Conservation (phyloP, 2,113 vertebrate genomes). For the Dermatemys mawii region DNA sequence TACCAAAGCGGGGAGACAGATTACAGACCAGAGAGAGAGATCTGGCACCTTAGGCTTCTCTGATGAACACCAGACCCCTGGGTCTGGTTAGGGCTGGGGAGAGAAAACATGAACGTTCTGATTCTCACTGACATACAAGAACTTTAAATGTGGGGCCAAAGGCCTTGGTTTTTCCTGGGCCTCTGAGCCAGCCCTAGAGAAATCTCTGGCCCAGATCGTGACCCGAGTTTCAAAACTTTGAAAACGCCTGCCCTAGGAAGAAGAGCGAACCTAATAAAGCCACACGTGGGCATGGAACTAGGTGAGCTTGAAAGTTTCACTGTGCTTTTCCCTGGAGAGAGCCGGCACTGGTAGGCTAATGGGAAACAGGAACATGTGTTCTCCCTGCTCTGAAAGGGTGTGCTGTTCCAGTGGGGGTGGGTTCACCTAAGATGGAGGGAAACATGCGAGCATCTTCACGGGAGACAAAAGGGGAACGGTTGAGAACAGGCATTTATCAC, state of each 20-base stretch:
- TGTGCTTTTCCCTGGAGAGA: neutral
- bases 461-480: rapidly evolving
- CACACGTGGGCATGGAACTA: rapidly evolving
- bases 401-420: neutral
- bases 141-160: neutral
- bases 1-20: too few species aligned
- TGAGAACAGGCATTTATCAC: neutral
- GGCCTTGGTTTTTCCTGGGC: neutral
- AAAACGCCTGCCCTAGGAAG: neutral
- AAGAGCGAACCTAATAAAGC: rapidly evolving
- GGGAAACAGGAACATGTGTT: neutral
- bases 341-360: neutral
- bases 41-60: too few species aligned
- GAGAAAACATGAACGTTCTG: neutral
- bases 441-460: rapidly evolving
- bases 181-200: neutral
- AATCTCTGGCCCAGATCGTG: neutral
- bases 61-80: neutral
- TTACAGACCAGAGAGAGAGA: too few species aligned
- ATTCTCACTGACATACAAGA: neutral
- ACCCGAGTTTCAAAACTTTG: too few species aligned
- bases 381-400: neutral
- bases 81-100: neutral
- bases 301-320: rapidly evolving
- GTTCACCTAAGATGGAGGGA: rapidly evolving